Percentiles rank a stretch among this genome's conserved stretches.
Evolutionary conservation across 2,888 invertebrate genomes (phyloP).

Genomic region (Chironomus tentans): DNA sequence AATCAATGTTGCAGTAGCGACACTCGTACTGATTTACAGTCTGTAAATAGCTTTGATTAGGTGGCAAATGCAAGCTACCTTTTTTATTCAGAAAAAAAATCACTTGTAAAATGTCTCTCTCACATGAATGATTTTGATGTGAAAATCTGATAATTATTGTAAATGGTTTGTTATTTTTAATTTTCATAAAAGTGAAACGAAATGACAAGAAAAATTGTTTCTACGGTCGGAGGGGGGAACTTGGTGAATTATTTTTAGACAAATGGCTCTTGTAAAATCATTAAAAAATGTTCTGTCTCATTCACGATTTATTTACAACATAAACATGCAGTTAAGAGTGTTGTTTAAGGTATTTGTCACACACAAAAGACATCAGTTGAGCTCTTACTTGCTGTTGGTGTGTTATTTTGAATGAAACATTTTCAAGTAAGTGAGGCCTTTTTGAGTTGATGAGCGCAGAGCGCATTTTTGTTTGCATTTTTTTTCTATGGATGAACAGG

Average conservation of each 20-base stretch:
- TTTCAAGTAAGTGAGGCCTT: background rate
- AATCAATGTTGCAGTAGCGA: background rate
- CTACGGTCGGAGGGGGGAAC: background rate
- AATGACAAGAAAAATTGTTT: background rate
- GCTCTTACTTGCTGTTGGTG: no score
- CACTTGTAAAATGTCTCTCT: background rate
- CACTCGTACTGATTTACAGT: background rate
- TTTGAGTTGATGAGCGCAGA: no score
- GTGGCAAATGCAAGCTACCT: background rate
- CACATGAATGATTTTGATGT: background rate
- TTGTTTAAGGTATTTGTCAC: slow-evolving; percentile 2
- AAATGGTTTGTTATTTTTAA: background rate
- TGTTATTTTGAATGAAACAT: background rate
- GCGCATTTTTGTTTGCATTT: no score
- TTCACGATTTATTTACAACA: slow-evolving; percentile 12
- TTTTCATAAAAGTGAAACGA: no score
- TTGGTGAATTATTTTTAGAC: slow-evolving; percentile 20
- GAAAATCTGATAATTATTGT: slow-evolving; percentile 7
- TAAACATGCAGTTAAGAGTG: slow-evolving; percentile 2
- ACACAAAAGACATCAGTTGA: background rate
- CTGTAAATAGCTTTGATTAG: background rate
- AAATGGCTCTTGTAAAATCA: slow-evolving; percentile 4
- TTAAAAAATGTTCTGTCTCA: background rate
- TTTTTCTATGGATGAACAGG: no score
- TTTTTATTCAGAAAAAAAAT: background rate